Conservation (phyloP, 64 coral and sea anemone genomes). For the Acropora tenuis region DNA sequence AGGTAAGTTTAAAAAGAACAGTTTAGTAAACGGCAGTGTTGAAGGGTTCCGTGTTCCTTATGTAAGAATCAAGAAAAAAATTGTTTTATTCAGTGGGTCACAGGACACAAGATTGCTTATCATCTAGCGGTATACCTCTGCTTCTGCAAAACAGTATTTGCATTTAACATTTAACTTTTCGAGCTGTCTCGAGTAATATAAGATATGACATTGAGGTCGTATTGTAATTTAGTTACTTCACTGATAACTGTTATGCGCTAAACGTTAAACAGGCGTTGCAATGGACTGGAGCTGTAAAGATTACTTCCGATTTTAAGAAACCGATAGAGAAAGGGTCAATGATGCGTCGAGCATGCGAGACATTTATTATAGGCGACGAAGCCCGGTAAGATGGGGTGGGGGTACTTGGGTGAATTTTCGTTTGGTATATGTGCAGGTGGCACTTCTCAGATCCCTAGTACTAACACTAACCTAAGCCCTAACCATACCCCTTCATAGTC, state of each 20-base stretch:
- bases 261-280: conserved; percentile 3
- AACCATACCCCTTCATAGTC: no score
- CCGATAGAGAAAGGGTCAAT: neutral
- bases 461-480: no score
- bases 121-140: neutral
- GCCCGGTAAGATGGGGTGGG: no score
- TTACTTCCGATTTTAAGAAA: neutral
- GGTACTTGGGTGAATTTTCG: no score
- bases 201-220: neutral
- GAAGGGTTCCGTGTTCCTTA: no score
- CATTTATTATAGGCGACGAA: no score
- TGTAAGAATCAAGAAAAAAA: no score
- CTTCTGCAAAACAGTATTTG: neutral
- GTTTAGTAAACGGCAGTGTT: no score
- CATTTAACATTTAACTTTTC: neutral
- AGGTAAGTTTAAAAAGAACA: neutral
- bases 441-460: no score
- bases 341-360: no score
- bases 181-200: neutral
- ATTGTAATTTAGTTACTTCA: neutral
- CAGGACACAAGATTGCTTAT: neutral
- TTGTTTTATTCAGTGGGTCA: neutral
- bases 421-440: no score
- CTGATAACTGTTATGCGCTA: neutral
- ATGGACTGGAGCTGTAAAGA: neutral